Evolutionary conservation across 2,888 invertebrate genomes (phyloP).

Genomic region (Ormyrus labotus): DNA sequence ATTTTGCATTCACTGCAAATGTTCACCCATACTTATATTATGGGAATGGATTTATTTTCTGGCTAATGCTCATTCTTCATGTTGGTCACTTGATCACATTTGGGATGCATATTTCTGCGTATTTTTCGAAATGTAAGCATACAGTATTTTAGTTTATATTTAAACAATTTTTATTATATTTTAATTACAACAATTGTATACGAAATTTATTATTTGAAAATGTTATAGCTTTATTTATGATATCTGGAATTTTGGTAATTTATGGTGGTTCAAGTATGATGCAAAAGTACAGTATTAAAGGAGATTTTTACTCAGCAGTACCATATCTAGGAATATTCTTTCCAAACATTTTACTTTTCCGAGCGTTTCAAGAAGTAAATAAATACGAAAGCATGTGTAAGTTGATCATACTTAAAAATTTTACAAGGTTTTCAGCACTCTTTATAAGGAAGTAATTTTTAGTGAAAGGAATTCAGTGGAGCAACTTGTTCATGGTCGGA

Average conservation of each 20-base stretch:
- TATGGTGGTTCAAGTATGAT: slow-evolving; percentile 60
- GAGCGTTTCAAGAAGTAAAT: slow-evolving; percentile 70
- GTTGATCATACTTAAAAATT: slow-evolving; percentile 42
- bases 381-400: slow-evolving; percentile 68
- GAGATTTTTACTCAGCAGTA: slow-evolving; percentile 57
- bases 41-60: slow-evolving; percentile 71
- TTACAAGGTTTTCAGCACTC: neutral
- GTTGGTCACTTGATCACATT: slow-evolving; percentile 68
- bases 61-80: slow-evolving; percentile 68
- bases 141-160: neutral
- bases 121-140: slow-evolving; percentile 71
- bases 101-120: slow-evolving; percentile 71
- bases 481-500: slow-evolving; percentile 73
- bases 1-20: slow-evolving; percentile 64
- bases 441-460: slow-evolving; percentile 49
- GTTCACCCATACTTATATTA: slow-evolving; percentile 69
- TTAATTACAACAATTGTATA: neutral
- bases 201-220: slow-evolving; percentile 22
- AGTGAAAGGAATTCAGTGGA: slow-evolving; percentile 76
- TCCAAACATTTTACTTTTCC: slow-evolving; percentile 68
- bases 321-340: slow-evolving; percentile 69
- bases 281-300: slow-evolving; percentile 60
- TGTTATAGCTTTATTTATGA: slow-evolving; percentile 59
- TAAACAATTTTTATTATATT: neutral
- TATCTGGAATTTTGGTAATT: slow-evolving; percentile 58